Base-by-base conservation (phyloP, 1,140 invertebrate genomes). In the Drosophila setifemur region DNA sequence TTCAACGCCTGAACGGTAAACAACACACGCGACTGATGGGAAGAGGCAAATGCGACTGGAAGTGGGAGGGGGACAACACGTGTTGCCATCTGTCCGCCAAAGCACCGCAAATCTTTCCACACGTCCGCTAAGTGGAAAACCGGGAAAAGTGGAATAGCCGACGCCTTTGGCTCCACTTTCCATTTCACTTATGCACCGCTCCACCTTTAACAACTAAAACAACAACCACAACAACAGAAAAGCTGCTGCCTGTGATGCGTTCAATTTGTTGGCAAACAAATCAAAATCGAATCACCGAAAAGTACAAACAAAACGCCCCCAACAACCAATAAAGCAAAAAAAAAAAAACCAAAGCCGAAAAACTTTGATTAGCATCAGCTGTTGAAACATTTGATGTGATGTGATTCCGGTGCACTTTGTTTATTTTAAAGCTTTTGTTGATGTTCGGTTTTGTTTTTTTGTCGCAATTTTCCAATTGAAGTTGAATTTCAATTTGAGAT, bases 251-350 rank as follows among this genome's bases (percentile, higher is more conserved):
- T 69, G 33, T 73, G 79, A 86, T 79, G 74, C 52, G 74, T 86
- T 72, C 79, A 86, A 83, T 83, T 83, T 85, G 79, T 86, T 79
- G 79, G 64, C 81, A 83, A 83, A 83, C 81, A 86, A 82, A 83
- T 83, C 66, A 63, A 78, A 76, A 48, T 61, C 63, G n/a, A n/a
- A 35, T 35, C 31, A 35, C 11, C n/a, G n/a, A 35, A 69, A 81
- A 81, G 60, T 31, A 58, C 35, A 72, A 61, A 73, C 68, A 72
- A 74, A 45, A 39, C 25, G 57, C 63, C 8, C 47, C 29, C 42
- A n/a, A n/a, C n/a, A n/a, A n/a, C n/a, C n/a, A n/a, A n/a, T n/a
- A n/a, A n/a, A n/a, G n/a, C n/a, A n/a, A 12, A 33, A 31, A 31
- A n/a, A 31, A 31, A 33, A 33, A 33, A 33, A 33, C n/a, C n/a